phyloP scores from a whole-genome alignment of 30 jellyfish, hydroid and myxozoan genomes.

The Hydra vulgaris region DNA sequence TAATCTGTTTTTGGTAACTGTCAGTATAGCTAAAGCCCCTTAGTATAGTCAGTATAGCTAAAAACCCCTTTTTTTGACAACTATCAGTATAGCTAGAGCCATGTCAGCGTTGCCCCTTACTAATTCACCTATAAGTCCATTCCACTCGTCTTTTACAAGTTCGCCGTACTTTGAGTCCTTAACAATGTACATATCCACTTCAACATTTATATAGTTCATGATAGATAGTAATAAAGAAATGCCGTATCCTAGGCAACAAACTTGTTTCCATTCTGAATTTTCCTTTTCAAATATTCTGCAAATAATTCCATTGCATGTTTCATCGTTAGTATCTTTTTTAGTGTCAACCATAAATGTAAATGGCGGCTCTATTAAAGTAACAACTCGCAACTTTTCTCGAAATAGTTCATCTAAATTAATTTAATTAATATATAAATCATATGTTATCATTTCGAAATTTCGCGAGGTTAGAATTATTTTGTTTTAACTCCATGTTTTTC shows the following conservation, averaged over 20 bases:
- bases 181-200: slow-evolving; percentile 40
- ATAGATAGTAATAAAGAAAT: slow-evolving; percentile 32
- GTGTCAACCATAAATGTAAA: not conserved
- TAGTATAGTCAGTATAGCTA: no score
- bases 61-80: no score
- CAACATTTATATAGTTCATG: slow-evolving; percentile 30
- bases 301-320: not conserved
- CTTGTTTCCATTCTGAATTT: not conserved
- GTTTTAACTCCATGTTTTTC: no score
- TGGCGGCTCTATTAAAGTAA: not conserved
- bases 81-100: slow-evolving; percentile 61
- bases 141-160: slow-evolving; percentile 48
- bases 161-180: slow-evolving; percentile 68
- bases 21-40: no score
- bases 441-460: not conserved
- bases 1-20: slow-evolving; percentile 37
- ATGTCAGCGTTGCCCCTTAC: slow-evolving; percentile 55
- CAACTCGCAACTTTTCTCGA: not conserved
- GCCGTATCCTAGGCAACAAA: slow-evolving; percentile 62
- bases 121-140: slow-evolving; percentile 80
- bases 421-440: not conserved
- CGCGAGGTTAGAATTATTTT: no score
- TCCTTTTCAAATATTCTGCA: not conserved
- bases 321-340: not conserved
- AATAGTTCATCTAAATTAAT: not conserved